These are phyloP conservation scores for Sakesphorus luctuosus DNA, from an alignment of 2,113 vertebrate species.

Conservation along the genomic window DNA sequence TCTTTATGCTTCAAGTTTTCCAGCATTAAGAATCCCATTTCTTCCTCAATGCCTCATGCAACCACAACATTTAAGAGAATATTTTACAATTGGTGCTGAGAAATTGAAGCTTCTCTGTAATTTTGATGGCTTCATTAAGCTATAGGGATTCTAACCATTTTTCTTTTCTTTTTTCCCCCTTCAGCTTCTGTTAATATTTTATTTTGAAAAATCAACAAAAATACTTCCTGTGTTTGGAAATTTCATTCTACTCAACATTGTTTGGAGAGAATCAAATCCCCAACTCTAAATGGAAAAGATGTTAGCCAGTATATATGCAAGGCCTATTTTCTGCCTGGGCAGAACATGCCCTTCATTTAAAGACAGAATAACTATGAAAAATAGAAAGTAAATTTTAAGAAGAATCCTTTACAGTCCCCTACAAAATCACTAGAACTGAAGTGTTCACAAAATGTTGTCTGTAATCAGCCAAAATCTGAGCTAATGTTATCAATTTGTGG, in stretches of 20 bases:
- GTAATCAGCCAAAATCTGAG: not conserved
- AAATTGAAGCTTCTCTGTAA: not conserved
- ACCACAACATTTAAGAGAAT: not conserved
- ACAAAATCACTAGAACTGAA: not conserved
- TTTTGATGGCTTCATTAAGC: not conserved
- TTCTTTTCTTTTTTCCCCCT: not conserved
- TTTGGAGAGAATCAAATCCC: constrained; percentile 1
- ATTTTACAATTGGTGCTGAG: not conserved
- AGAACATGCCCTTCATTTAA: constrained; percentile 25
- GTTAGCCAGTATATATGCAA: not conserved
- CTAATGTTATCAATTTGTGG: not conserved
- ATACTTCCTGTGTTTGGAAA: not conserved
- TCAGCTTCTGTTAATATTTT: not conserved
- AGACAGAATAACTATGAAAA: not conserved
- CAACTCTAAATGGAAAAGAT: not conserved
- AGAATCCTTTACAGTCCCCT: not conserved
- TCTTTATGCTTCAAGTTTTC: not conserved
- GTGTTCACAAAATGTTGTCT: not conserved
- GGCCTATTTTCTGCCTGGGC: not conserved
- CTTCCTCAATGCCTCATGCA: not conserved
- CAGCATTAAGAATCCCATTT: not conserved
- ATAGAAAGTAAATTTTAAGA: not conserved
- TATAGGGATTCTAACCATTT: not conserved
- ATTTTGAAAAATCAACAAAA: not conserved
- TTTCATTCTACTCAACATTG: not conserved